Base-by-base conservation (phyloP, 2,797 vertebrate species). In the Psittacula echo region DNA sequence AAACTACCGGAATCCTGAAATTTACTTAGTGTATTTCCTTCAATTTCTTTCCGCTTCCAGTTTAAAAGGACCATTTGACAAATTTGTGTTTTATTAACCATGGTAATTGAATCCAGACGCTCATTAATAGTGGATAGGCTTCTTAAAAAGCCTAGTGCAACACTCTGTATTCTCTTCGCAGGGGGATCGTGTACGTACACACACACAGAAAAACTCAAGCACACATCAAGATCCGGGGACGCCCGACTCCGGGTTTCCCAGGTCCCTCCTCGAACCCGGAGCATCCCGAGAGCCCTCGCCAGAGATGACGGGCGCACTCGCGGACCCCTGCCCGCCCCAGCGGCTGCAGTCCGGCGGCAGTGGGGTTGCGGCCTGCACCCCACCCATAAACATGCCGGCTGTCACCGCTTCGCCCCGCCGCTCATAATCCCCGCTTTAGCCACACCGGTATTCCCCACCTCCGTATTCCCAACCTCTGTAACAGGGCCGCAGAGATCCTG, bases 201-300 rank as follows among this genome's bases (percentile, higher is more conserved):
- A 26, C 5, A 9, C 20, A 44, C 7, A 20, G 32, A 58, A 34
- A 23, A 7, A 10, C 14, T 22, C 58, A 37, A 26, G 13, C 37
- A 24, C 9, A 23, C 32, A 23, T 61, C 6, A n/a, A 7, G 19
- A 66, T 1, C 0, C 2, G 29, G 34, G 51, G 60, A 23, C 23
- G 16, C 29, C 1, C 11, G 3, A 0, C 1, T 3, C 2, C 39
- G 62, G 65, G 8, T 5, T 47, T n/a, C 45, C 50, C 61, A 16
- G 51, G 27, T 27, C 37, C 53, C 65, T 4, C 2, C 32, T 7
- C 17, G 30, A 37, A 10, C 1, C 0, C 17, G 2, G 54, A 13
- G 47, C 42, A 14, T 7, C 19, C 18, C 2, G 6, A 23, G 34
- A 26, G 71, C 44, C 4, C 66, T 3, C 12, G 13, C 42, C 34